phyloP scores from a whole-genome alignment of 2,888 invertebrate species.

The Sesamia inferens region DNA sequence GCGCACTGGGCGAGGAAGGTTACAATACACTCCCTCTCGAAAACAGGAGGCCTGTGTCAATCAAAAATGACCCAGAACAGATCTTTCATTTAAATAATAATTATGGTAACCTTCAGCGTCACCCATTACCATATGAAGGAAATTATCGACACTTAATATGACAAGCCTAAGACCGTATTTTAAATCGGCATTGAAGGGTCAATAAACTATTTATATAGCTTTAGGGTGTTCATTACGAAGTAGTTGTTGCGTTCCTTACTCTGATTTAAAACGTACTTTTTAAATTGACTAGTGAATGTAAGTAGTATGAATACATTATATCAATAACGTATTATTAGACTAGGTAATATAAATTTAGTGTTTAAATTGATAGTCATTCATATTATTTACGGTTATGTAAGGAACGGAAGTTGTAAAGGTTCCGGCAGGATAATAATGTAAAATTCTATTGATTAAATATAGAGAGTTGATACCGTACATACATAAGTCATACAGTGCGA shows the following conservation, averaged over 20 bases:
- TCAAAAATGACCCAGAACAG: conserved; percentile 1
- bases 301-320: conserved; percentile 21
- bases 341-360: conserved; percentile 10
- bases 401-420: conserved; percentile 5
- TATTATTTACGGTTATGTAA: conserved; percentile 12
- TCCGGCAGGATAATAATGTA: conserved; percentile 1
- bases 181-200: conserved; percentile 32
- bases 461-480: background rate
- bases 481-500: too few species aligned
- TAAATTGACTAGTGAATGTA: conserved; percentile 5
- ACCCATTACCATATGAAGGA: conserved; percentile 13
- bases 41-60: conserved; percentile 2
- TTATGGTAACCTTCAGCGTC: conserved; percentile 21
- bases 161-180: conserved; percentile 19
- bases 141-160: conserved; percentile 14
- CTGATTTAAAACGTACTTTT: conserved; percentile 37
- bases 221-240: conserved; percentile 12
- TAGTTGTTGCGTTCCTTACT: conserved; percentile 4
- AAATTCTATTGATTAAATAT: too few species aligned
- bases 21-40: background rate
- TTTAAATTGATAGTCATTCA: conserved; percentile 2
- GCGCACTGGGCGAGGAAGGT: background rate
- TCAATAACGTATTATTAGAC: conserved; percentile 24
- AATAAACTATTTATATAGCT: conserved; percentile 18
- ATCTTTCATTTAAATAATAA: conserved; percentile 4